Evolutionary conservation across 2,888 invertebrate genomes (phyloP).

Genomic region (Diploptera punctata): DNA sequence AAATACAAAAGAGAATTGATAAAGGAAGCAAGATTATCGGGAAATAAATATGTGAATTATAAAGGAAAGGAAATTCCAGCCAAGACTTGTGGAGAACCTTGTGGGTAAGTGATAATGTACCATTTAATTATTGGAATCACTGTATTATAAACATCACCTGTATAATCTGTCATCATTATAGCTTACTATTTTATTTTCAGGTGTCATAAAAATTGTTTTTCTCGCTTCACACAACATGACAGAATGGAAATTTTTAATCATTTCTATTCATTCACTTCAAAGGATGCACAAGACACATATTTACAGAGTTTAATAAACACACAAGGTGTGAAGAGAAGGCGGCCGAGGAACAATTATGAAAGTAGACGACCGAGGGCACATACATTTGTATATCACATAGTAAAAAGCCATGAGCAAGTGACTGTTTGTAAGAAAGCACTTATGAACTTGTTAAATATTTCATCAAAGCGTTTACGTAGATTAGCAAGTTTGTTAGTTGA

Average conservation of each 20-base stretch:
- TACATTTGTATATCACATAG: not conserved
- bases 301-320: not conserved
- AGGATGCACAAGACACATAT: not conserved
- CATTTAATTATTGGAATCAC: not conserved
- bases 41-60: constrained; percentile 4
- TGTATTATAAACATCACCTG: too few species aligned
- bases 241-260: not conserved
- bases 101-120: constrained; percentile 7
- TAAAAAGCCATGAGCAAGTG: not conserved
- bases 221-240: not conserved
- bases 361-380: not conserved
- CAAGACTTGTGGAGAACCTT: not conserved
- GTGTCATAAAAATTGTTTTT: not conserved
- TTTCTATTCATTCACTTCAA: not conserved
- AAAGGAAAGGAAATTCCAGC: not conserved
- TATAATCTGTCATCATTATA: too few species aligned
- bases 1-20: not conserved
- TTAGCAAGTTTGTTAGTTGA: not conserved
- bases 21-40: not conserved
- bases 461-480: not conserved
- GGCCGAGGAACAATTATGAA: not conserved
- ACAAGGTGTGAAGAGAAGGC: not conserved
- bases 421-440: not conserved
- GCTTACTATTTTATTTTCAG: not conserved
- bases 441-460: not conserved